Evolutionary conservation across 2,888 invertebrate genomes (phyloP), one percentile per base, ranked within the genome.

Genomic region (Apodemia zela): DNA sequence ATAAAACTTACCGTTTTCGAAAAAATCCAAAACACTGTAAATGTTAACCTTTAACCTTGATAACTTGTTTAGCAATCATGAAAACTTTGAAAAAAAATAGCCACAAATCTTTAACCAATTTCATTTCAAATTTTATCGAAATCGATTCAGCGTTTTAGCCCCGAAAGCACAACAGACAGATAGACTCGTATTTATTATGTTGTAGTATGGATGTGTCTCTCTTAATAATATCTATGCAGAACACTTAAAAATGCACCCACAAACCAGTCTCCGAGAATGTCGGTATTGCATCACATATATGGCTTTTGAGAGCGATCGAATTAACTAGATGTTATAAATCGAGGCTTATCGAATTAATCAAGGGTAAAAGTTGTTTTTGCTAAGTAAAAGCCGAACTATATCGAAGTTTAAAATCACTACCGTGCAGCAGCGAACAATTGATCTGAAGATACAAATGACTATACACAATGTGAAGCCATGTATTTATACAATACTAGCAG

Each of bases 341-440:
- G 35, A 35, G 60, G 51, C 25, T n/a, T 51, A 57, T 29, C 25
- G 54, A 57, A 7, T 57, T n/a, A 57, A 57, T 57, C 54, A 57
- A 57, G 54, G 54, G 54, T 57, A 57, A 57, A 57, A 57, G 54
- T 57, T 57, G 54, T 57, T 57, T 57, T 57, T 29, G 54, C 29
- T 57, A n/a, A 54, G 54, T 57, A 57, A 66, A 67, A 66, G 70
- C 66, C 66, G 60, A 35, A 47, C 8, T 7, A 6, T 17, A 47
- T 47, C 45, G n/a, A 7, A 47, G 8, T 17, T 17, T 8, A 8
- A 17, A 47, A 17, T 38, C 7, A 15, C 15, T 42, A 5, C n/a
- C 8, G 8, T 8, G 45, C n/a, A 17, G 45, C 8, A 7, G 15
- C n/a, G 5, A 47, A 47, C 45, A 47, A 47, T 47, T 47, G 45